Evolutionary conservation across 2,797 vertebrate species (phyloP), one percentile per base, ranked within the genome.

Genomic region (Gobio occitaniae): DNA sequence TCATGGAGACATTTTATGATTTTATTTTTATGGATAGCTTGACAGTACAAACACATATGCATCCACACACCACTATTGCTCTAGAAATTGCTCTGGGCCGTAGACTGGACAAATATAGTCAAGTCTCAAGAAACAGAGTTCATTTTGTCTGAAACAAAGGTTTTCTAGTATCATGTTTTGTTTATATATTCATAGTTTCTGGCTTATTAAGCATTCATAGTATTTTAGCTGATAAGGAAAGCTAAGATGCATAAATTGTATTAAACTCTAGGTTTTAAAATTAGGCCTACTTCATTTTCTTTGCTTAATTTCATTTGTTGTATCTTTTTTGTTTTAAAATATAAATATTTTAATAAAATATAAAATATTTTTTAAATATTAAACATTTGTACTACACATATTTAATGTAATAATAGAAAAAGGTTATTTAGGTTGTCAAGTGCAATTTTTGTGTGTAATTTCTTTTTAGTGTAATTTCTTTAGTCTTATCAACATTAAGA

Each of bases 101-200:
- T 48, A 70, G 12, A 56, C 25, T 9, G 63, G 48, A 36, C 11
- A 59, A 86, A 81, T 61, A 59, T 32, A 50, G 59, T 63, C 16
- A 50, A 56, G 54, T 59, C 54, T 80, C 56, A 44, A 36, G 77
- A 79, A 44, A 68, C 47, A 19, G 78, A 52, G 15, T 56, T 83
- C 10, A 36, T 32, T 72, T 54, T 19, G 50, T 87, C 78, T 72
- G 59, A 38, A 17, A 1, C 70, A 75, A 72, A 82, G 17, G n/a
- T 78, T 52, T 65, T 48, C 1, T 29, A 38, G 25, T 29, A 13
- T 63, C 25, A 29, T 29, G 2, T 54, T 54, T 17, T 19, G 50
- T 17, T 54, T 52, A 17, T 48, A 25, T 80, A 32, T 70, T 80
- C 0, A 0, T 54, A 47, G 12, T 78, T n/a, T 32, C 16, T 52